Base-by-base conservation (phyloP, 1,140 invertebrate species). In the Drosophila kanapiae region DNA sequence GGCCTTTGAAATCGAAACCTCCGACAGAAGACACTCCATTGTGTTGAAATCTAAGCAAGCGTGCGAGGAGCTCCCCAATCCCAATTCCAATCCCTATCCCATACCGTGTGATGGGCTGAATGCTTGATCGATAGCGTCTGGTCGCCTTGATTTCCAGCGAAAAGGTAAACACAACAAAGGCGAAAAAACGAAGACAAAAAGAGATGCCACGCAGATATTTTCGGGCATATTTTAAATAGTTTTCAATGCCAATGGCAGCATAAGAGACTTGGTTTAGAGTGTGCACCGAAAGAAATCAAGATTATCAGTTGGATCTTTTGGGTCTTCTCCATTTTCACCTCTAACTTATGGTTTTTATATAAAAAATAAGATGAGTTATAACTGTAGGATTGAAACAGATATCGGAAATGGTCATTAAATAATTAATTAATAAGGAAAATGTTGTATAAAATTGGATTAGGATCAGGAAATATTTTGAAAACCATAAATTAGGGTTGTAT, bases 1-100 rank as follows among this genome's bases (percentile, higher is more conserved):
- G 14, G 77, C 53, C 84, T 87, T 87, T 88, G 83, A 87, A 87
- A 87, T 87, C 84, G 83, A 87, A 87, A 87, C 83, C 82, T 29
- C 80, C 62, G 68, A 60, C 64, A 59, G 49, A 62, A 29, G 57
- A 42, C 42, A 33, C 11, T 49, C 82, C 84, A 87, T 87, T 87
- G 83, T 87, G 77, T 87, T 88, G 85, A 88, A 88, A 87, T 88
- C 84, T 84, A 83, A 88, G 69, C 80, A 47, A 42, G 43, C 61
- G 61, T 43, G 72, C 37, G 42, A 65, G 70, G 70, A 61, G 72
- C 40, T 64, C 71, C 60, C 54, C 43, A 64, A 43, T 48, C 40
- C 40, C 11, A 38, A 14, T 48, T 43, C 65, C 42, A 54, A 51
- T 48, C 47, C 56, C 79, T 54, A 31, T 49, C 14, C 33, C 67